A percentile compares a stretch with the other conserved stretches of the same genome.
Evolutionary conservation across 2,113 vertebrate genomes (phyloP).

Genomic region (Dermatemys mawii): DNA sequence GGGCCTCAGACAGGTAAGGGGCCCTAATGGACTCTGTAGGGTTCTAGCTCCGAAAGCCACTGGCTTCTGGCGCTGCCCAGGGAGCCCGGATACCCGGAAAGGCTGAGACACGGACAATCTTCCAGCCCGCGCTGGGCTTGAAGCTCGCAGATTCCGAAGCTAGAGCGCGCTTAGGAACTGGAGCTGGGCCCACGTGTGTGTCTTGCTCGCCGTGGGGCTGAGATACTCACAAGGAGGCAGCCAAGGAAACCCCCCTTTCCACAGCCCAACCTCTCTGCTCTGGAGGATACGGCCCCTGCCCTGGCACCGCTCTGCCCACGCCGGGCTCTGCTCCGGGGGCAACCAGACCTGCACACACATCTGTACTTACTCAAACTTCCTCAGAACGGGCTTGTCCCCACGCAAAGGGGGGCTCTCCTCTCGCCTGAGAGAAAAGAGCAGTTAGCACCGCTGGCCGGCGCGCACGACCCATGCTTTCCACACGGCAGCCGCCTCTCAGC

Average conservation of each 20-base stretch:
- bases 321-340: background rate
- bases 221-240: background rate
- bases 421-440: slow-evolving; percentile 81
- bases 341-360: background rate
- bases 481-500: background rate
- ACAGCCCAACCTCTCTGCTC: background rate
- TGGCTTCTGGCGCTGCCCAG: too few species aligned
- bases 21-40: background rate
- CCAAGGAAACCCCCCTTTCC: background rate
- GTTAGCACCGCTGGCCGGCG: slow-evolving; percentile 27
- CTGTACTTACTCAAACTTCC: slow-evolving; percentile 92
- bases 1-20: background rate
- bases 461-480: rapidly evolving
- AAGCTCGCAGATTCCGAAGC: background rate
- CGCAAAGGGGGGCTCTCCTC: slow-evolving; percentile 79
- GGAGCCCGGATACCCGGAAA: background rate
- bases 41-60: background rate
- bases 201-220: background rate
- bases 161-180: background rate
- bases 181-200: background rate
- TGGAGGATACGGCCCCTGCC: background rate
- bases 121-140: background rate
- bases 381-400: slow-evolving; percentile 89
- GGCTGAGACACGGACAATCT: background rate
- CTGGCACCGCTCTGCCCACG: too few species aligned